phyloP scores from a whole-genome alignment of 2,888 invertebrate species.

The Lasioglossum lativentre region DNA sequence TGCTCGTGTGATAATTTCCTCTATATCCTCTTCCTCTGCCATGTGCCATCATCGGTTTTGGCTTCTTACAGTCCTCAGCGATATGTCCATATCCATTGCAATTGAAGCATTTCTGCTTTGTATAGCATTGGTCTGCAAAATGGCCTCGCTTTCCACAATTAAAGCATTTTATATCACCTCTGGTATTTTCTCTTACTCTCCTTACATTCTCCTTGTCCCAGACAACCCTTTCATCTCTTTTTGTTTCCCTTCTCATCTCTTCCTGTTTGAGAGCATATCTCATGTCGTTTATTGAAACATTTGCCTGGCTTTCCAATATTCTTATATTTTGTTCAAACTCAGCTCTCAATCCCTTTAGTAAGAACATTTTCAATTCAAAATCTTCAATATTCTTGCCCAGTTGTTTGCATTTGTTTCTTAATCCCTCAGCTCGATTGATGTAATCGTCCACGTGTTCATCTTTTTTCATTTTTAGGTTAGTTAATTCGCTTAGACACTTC shows the following conservation, averaged over 20 bases:
- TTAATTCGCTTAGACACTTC: conserved; percentile 25
- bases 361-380: conserved; percentile 34
- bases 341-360: not conserved
- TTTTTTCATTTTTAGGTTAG: conserved; percentile 23
- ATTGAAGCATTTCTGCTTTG: conserved; percentile 15
- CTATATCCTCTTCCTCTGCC: conserved; percentile 9
- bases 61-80: not conserved
- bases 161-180: conserved; percentile 8
- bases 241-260: not conserved
- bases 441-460: conserved; percentile 17
- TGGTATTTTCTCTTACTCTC: conserved; percentile 15
- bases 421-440: conserved; percentile 25
- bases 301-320: conserved; percentile 4
- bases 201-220: conserved; percentile 6
- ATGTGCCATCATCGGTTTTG: not conserved
- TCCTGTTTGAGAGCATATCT: conserved; percentile 35
- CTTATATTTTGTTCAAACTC: conserved; percentile 29
- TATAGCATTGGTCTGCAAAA: conserved; percentile 8
- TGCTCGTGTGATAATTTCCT: not conserved
- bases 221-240: not conserved
- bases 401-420: conserved; percentile 26
- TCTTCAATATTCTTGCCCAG: conserved; percentile 7
- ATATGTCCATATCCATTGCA: conserved; percentile 24
- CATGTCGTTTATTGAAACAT: not conserved
- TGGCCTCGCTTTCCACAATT: conserved; percentile 29